Conservation (phyloP, 2,113 vertebrate species). For the Panthera leo region DNA sequence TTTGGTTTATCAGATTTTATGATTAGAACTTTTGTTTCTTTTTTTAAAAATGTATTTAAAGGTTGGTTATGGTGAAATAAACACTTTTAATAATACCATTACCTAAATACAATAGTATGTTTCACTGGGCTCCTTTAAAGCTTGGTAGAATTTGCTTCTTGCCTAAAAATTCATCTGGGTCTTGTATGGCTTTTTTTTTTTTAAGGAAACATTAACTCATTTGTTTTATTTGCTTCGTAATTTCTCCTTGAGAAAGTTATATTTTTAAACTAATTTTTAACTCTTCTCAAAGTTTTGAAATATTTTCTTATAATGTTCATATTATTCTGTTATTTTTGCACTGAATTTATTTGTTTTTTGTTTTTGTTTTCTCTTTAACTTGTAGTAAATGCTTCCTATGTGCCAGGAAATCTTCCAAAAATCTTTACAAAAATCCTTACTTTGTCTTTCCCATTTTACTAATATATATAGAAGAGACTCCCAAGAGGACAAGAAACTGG, state of each 20-base stretch:
- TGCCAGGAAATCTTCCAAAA: neutral
- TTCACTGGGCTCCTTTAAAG: neutral
- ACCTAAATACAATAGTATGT: too few species aligned
- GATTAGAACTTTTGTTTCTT: too few species aligned
- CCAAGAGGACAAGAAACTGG: neutral
- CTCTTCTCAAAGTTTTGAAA: constrained; percentile 3
- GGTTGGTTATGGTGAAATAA: too few species aligned
- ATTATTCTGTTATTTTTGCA: neutral
- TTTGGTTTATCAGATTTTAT: too few species aligned
- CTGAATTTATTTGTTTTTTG: neutral
- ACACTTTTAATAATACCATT: too few species aligned
- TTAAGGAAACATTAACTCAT: neutral
- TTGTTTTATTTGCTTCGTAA: neutral
- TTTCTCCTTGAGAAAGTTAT: neutral
- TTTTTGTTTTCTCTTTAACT: neutral
- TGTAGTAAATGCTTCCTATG: neutral
- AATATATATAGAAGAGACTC: neutral
- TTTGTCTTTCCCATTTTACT: neutral
- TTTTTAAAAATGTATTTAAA: too few species aligned
- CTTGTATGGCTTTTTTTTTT: neutral
- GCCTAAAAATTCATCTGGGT: neutral
- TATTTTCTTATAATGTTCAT: neutral
- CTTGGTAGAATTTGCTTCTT: neutral
- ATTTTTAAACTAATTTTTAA: neutral
- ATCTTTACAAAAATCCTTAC: neutral